Evolutionary conservation across 2,113 vertebrate species (phyloP), one percentile per base, ranked within the genome.

Genomic region (Merops nubicus): DNA sequence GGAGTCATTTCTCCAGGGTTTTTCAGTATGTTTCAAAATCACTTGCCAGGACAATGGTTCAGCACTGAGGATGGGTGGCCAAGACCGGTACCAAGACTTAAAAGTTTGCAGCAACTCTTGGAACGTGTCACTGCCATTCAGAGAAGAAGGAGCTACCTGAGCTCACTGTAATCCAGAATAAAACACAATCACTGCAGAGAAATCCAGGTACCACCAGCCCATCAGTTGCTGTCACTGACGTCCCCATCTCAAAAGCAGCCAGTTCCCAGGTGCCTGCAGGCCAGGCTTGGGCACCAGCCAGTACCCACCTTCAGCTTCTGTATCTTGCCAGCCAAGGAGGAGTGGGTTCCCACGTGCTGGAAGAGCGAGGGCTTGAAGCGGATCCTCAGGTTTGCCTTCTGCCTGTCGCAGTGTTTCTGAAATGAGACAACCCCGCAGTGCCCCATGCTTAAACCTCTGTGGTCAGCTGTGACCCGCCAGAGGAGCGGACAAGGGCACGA

Each of bases 361-460:
- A 99, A 99, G 51, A 99, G 99, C 0, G 99, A 99, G 3, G 99
- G 99, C 93, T 99, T 99, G 97, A 99, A 99, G 47, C 99, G 99
- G 94, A 99, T 99, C 96, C 99, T 98, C 95, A 99, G 98, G 97
- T 99, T 99, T 74, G 99, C 99, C 84, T 99, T 99, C 98, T 99
- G 99, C 64, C 99, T 97, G 97, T 99, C 99, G 20, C 99, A 99
- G 97, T 99, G 99, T 98, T 99, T 99, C 99, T 99, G 98, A 8
- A 94, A 97, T 0, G 13, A 88, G 28, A 95, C 87, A 67, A 38
- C 10, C 60, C 48, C 19, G 1, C 6, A 43, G 65, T 4, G 47
- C 29, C 53, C 38, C 34, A 29, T 7, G 53, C 36, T 72, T 34
- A 64, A n/a, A 26, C 40, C 54, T 45, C 53, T 47, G 47, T 0